These are phyloP conservation scores for Chlorodrepanis virens DNA, from an alignment of 2,113 vertebrate genomes.

Conservation along the genomic window DNA sequence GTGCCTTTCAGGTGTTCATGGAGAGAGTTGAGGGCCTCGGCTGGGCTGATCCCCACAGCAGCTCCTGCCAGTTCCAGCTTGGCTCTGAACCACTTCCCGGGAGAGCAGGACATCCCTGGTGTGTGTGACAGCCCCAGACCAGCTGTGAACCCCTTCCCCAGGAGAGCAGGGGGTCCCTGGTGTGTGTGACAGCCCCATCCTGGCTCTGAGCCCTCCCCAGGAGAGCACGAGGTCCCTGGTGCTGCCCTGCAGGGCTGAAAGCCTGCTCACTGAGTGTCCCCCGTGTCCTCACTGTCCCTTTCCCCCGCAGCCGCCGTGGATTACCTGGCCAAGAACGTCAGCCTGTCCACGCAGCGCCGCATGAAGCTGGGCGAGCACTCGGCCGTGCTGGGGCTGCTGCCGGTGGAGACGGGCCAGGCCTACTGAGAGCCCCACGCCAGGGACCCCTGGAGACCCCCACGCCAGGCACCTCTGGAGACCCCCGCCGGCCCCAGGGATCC, in stretches of 20 bases:
- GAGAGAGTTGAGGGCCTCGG: rapidly evolving
- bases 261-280: rapidly evolving
- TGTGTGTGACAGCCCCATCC: too few relatives aligned
- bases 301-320: constrained; percentile 88
- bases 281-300: not conserved
- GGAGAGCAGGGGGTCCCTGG: too few relatives aligned
- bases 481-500: not conserved
- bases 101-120: not conserved
- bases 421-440: not conserved
- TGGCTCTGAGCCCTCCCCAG: rapidly evolving
- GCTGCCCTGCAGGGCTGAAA: not conserved
- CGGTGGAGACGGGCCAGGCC: constrained; percentile 97
- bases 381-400: constrained; percentile 93
- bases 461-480: not conserved
- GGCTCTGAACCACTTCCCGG: rapidly evolving
- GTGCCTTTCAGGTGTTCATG: too few relatives aligned
- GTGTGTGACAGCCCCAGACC: not conserved
- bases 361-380: constrained; percentile 99
- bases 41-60: not conserved
- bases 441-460: not conserved
- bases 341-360: constrained; percentile 94
- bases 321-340: constrained; percentile 98
- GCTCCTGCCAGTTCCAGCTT: not conserved
- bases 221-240: rapidly evolving
- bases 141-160: too few relatives aligned